phyloP scores from a whole-genome alignment of 2,888 invertebrate species.

The Drosophila hawaiiensis region DNA sequence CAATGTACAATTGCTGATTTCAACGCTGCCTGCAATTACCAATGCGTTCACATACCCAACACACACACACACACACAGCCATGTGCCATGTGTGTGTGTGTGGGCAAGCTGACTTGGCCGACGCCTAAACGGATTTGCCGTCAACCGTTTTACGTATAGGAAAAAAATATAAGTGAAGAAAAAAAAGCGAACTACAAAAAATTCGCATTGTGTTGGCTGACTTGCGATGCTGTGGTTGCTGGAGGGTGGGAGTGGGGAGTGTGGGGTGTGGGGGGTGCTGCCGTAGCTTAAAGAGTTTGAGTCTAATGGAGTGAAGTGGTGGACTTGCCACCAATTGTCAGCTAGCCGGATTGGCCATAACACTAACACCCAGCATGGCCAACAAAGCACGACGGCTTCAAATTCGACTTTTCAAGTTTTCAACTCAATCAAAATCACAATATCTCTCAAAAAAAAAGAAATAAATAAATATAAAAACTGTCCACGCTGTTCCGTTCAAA shows the following conservation, averaged over 20 bases:
- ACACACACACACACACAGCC: neutral
- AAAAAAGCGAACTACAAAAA: slow-evolving; percentile 9
- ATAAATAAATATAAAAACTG: slow-evolving; percentile 49
- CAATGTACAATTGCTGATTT: slow-evolving; percentile 37
- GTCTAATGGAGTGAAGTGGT: slow-evolving; percentile 48
- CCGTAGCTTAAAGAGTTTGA: slow-evolving; percentile 25
- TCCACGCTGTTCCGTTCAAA: slow-evolving; percentile 64
- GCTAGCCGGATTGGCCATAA: slow-evolving; percentile 47
- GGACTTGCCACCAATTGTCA: slow-evolving; percentile 58
- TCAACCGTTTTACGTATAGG: slow-evolving; percentile 19
- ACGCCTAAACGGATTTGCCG: slow-evolving; percentile 59
- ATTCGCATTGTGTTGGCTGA: slow-evolving; percentile 40
- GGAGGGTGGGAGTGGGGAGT: neutral
- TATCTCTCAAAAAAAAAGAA: slow-evolving; percentile 42
- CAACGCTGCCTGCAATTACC: slow-evolving; percentile 29
- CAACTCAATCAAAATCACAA: slow-evolving; percentile 57
- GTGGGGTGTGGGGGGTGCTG: neutral
- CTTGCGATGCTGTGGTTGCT: neutral
- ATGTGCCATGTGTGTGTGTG: slow-evolving; percentile 11
- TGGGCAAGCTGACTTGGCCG: slow-evolving; percentile 35
- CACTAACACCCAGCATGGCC: slow-evolving; percentile 50
- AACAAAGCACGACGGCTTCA: slow-evolving; percentile 39
- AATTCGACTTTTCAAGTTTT: slow-evolving; percentile 15
- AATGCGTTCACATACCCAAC: slow-evolving; percentile 14
- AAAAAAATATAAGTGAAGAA: slow-evolving; percentile 9